Base-by-base conservation (phyloP, 1,140 invertebrate species). In the Homarus americanus region DNA sequence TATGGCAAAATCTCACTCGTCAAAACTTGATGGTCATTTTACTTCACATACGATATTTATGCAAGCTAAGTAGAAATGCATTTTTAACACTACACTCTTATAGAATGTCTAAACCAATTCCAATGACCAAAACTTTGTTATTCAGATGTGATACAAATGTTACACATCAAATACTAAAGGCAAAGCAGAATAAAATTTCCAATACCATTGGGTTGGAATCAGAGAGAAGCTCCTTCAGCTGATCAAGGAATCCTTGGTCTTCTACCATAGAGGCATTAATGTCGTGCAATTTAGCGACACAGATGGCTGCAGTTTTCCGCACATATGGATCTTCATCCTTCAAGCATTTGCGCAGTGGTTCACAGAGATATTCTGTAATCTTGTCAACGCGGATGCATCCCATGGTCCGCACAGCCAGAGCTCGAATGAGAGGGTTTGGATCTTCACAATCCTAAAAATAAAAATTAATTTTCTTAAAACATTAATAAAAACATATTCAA, bases 301-400 rank as follows among this genome's bases (percentile, higher is more conserved):
- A 99, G 41, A 99, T 99, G 17, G 99, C 99, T 28, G 99, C 99
- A 2, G 99, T 99, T 95, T 99, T 99, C 79, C 99, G 95, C 0
- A 99, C 99, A 95, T 99, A 99, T 0, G 99, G 99, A 95, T 99
- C 99, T 94, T 99, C 99, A 95, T 99, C 99, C 94, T 98, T 98
- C 93, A 99, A 95, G 95, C 99, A 99, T 94, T 99, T 99, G 76
- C 99, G 95, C 90, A 99, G 95, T 4, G 99, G 99, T 94, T 99
- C 99, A 95, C 99, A 99, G 12, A 99, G 95, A 95, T 99, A 99
- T 95, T 99, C 99, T 2, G 99, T 99, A 93, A 99, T 99, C 95
- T 99, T 99, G 95, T 99, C 99, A 75, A 99, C 99, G 75, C 99
- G 96, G 94, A 99, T 99, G 94, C 99, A 99, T 66, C 99, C 99